These are phyloP conservation scores for Cordilura impudica DNA, from an alignment of 2,888 invertebrate genomes.

Conservation along the genomic window DNA sequence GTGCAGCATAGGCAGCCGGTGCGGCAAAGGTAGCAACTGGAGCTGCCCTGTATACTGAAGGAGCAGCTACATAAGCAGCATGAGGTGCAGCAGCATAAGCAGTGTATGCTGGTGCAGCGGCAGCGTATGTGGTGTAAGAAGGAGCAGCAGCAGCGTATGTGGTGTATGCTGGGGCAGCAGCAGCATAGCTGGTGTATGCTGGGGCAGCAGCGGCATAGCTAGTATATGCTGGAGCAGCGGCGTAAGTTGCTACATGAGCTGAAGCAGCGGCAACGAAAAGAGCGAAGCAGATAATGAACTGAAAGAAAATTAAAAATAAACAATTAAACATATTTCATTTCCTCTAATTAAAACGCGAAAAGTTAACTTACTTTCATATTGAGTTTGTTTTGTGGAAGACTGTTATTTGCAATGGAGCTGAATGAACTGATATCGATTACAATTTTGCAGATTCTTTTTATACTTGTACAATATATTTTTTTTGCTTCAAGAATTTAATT, in stretches of 20 bases:
- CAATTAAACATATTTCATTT: not conserved
- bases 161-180: slow-evolving; percentile 25
- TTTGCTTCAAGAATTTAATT: not conserved
- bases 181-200: slow-evolving; percentile 56
- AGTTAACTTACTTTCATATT: slow-evolving; percentile 54
- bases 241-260: slow-evolving; percentile 63
- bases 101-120: slow-evolving; percentile 44
- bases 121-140: slow-evolving; percentile 54
- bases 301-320: not conserved
- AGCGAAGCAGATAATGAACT: slow-evolving; percentile 73
- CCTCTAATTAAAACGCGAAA: not conserved
- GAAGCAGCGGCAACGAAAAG: slow-evolving; percentile 71
- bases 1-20: slow-evolving; percentile 38
- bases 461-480: not conserved
- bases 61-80: slow-evolving; percentile 58
- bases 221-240: slow-evolving; percentile 26
- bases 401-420: slow-evolving; percentile 45
- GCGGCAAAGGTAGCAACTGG: slow-evolving; percentile 32
- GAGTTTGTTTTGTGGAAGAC: slow-evolving; percentile 20
- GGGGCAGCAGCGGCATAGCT: slow-evolving; percentile 46
- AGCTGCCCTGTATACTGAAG: not conserved
- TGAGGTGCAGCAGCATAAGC: slow-evolving; percentile 62
- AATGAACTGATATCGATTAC: slow-evolving; percentile 39
- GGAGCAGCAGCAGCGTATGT: slow-evolving; percentile 25
- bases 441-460: slow-evolving; percentile 25